These are phyloP conservation scores for Alviniconcha marisindica DNA, from an alignment of 1,140 invertebrate species.

Conservation along the genomic window DNA sequence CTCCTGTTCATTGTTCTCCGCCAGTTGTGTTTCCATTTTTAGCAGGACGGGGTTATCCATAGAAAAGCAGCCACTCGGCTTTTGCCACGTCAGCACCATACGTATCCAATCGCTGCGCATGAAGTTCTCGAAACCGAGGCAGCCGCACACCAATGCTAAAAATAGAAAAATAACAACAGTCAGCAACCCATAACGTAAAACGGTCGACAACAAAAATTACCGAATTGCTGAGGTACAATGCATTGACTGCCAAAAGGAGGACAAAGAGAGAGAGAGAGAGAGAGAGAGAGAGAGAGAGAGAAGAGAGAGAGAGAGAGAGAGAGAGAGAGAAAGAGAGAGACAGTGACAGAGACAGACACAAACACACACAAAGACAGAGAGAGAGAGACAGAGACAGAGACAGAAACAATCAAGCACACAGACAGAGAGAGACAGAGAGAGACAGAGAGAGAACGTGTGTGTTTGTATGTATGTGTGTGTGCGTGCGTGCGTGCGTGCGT, in stretches of 20 bases:
- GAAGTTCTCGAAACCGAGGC: conserved; percentile 54
- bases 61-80: conserved; percentile 52
- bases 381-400: conserved; percentile 10
- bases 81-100: conserved; percentile 52
- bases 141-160: conserved; percentile 51
- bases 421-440: conserved; percentile 26
- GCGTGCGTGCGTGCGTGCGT: conserved; percentile 11
- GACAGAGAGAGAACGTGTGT: conserved; percentile 13
- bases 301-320: not conserved
- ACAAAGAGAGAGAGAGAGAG: not conserved
- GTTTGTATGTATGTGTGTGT: conserved; percentile 4
- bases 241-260: no score
- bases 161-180: no score
- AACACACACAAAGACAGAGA: not conserved
- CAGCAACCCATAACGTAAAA: no score
- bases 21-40: conserved; percentile 22
- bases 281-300: not conserved
- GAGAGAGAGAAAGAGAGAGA: not conserved
- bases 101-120: conserved; percentile 51
- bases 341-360: not conserved
- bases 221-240: no score
- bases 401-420: not conserved
- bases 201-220: no score
- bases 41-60: not conserved
- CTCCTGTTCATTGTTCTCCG: not conserved